phyloP scores from a whole-genome alignment of 2,888 invertebrate genomes.

The Callyntrura guangdongensis region DNA sequence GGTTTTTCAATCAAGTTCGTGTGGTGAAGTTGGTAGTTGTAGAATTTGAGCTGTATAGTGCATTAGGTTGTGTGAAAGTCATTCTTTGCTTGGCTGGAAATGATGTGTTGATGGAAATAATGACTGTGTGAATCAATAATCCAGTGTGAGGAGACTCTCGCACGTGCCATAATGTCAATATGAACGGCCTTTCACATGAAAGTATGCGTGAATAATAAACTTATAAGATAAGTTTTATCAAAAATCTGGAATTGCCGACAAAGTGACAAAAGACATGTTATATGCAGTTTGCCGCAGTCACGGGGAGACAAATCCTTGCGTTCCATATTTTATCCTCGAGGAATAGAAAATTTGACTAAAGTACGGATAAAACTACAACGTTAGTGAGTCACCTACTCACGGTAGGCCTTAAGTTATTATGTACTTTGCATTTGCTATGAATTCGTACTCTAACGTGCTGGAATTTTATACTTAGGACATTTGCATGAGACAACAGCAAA shows the following conservation, averaged over 20 bases:
- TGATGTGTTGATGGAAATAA: slow-evolving; percentile 69
- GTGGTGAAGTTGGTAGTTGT: neutral
- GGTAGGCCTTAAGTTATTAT: no score
- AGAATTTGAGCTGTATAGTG: neutral
- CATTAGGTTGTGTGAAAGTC: neutral
- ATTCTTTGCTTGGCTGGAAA: slow-evolving; percentile 27
- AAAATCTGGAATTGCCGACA: slow-evolving; percentile 36
- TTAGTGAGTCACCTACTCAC: neutral
- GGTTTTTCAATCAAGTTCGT: slow-evolving; percentile 51
- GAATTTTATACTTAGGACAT: no score
- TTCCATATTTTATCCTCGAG: slow-evolving; percentile 24
- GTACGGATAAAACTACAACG: slow-evolving; percentile 6
- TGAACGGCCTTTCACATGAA: neutral
- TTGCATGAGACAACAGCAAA: no score
- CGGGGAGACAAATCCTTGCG: neutral
- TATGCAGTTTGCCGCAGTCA: slow-evolving; percentile 18
- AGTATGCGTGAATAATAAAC: slow-evolving; percentile 45
- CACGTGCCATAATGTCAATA: slow-evolving; percentile 72
- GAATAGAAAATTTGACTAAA: slow-evolving; percentile 42
- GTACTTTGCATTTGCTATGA: no score
- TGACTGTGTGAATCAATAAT: slow-evolving; percentile 71
- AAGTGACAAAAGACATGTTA: slow-evolving; percentile 9
- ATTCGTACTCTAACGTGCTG: no score
- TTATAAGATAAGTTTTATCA: slow-evolving; percentile 40
- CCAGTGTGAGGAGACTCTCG: slow-evolving; percentile 15